Base-by-base conservation (phyloP, 2,888 invertebrate genomes). In the Mimachlamys varia region DNA sequence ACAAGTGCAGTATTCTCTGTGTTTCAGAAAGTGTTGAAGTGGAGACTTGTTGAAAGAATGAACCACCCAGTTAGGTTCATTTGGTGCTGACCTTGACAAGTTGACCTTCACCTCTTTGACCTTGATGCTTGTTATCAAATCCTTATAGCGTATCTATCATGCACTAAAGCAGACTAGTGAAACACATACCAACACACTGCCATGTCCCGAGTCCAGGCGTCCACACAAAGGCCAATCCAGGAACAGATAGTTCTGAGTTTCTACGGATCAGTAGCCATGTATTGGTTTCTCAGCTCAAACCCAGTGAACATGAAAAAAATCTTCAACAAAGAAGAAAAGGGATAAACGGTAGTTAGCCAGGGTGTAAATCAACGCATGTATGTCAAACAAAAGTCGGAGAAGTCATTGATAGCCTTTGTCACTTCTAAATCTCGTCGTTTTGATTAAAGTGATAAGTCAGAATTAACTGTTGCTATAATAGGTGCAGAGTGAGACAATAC, bases 361-460 rank as follows among this genome's bases (percentile, higher is more conserved):
- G 27, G 76, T 76, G 76, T 76, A 76, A 76, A 76, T 76, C 76
- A 33, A 76, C 33, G 76, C 76, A 76, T 76, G 76, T 15, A 76
- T 27, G 76, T 76, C 76, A 5, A 76, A 76, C 76, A 76, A 76
- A 76, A 76, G 76, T 76, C 15, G 33, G 10, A 76, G 76, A 33
- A 76, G 10, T 12, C 22, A 76, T 76, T 76, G 27, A 76, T 76
- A 76, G 76, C 12, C 76, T 76, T 76, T 76, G 76, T 76, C 76
- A 33, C 3, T 76, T 76, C 33, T 76, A 76, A 76, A 76, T 76
- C 76, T 19, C 76, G 33, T 76, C 76, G 27, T 76, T 76, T 76
- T 76, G 76, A 76, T 76, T 22, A 27, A 27, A 13, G 76, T 76
- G 76, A 76, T 76, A 33, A 44, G 76, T 17, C 27, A 10, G 12